Evolutionary conservation across 2,888 invertebrate genomes (phyloP).

Genomic region (Plemyria rubiginata): DNA sequence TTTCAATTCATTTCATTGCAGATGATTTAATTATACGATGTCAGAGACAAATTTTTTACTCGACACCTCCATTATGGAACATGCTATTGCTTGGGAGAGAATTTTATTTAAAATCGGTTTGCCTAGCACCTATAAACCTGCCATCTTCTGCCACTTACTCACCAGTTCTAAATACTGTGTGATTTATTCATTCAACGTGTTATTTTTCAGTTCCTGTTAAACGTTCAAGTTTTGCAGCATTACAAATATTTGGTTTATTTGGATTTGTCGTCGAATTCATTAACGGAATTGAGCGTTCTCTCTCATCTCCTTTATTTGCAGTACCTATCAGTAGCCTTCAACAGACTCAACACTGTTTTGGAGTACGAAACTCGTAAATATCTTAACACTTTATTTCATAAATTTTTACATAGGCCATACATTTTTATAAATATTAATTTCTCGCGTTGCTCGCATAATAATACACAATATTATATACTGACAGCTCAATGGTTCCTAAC

Average conservation of each 20-base stretch:
- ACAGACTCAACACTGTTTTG: slow-evolving; percentile 78
- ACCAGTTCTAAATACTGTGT: not conserved
- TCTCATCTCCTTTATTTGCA: slow-evolving; percentile 83
- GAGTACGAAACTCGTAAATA: slow-evolving; percentile 82
- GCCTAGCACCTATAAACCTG: no score
- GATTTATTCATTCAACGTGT: not conserved
- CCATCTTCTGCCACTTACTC: no score
- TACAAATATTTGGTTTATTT: slow-evolving; percentile 86
- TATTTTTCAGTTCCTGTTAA: slow-evolving; percentile 67
- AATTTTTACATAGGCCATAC: not conserved
- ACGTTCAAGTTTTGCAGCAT: slow-evolving; percentile 79
- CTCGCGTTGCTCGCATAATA: not conserved
- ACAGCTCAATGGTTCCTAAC: slow-evolving; percentile 86
- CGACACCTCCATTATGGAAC: no score
- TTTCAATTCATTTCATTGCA: no score
- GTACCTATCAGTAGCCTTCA: slow-evolving; percentile 83
- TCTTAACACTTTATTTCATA: slow-evolving; percentile 14
- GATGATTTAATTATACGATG: no score
- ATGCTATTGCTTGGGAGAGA: no score
- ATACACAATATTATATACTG: not conserved
- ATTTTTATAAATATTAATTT: not conserved
- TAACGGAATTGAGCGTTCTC: slow-evolving; percentile 80
- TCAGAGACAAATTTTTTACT: no score
- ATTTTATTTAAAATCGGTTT: no score
- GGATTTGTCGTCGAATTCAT: slow-evolving; percentile 84